These are phyloP conservation scores for Hydractinia symbiolongicarpus DNA, from an alignment of 30 jellyfish, hydroid and myxozoan species.

Conservation along the genomic window DNA sequence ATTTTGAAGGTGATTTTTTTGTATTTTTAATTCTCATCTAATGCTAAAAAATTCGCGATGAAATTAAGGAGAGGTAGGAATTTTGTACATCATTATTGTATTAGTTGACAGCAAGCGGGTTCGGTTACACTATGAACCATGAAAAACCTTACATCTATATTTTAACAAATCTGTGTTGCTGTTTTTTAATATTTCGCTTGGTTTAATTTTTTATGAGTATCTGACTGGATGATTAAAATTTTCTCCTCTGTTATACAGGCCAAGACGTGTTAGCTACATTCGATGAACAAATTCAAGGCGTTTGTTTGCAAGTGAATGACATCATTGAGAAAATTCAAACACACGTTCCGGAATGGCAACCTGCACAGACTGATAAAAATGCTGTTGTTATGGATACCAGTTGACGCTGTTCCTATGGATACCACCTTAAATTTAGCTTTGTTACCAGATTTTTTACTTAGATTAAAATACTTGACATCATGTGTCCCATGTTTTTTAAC, in stretches of 20 bases:
- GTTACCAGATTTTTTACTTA: too few species aligned
- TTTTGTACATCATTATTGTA: too few species aligned
- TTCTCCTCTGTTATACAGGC: constrained; percentile 23
- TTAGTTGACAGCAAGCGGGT: too few species aligned
- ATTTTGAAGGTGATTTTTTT: constrained; percentile 54
- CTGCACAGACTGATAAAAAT: constrained; percentile 35
- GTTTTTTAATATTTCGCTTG: too few species aligned
- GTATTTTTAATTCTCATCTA: background rate
- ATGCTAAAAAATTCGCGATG: too few species aligned
- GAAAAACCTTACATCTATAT: too few species aligned
- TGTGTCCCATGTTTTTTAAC: too few species aligned
- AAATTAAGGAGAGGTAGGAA: too few species aligned
- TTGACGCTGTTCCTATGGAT: background rate
- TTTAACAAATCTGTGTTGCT: too few species aligned
- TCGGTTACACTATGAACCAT: too few species aligned
- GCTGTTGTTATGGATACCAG: constrained; percentile 30
- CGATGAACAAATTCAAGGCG: constrained; percentile 82
- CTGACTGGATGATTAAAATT: background rate
- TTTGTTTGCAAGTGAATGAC: constrained; percentile 74
- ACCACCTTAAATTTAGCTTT: background rate
- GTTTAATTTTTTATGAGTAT: background rate
- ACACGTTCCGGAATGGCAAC: constrained; percentile 73
- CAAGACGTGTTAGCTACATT: constrained; percentile 62
- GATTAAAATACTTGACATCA: too few species aligned
- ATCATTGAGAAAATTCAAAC: constrained; percentile 59